These are phyloP conservation scores for Chrysolina oricalcia DNA, from an alignment of 2,888 invertebrate genomes.

Conservation along the genomic window DNA sequence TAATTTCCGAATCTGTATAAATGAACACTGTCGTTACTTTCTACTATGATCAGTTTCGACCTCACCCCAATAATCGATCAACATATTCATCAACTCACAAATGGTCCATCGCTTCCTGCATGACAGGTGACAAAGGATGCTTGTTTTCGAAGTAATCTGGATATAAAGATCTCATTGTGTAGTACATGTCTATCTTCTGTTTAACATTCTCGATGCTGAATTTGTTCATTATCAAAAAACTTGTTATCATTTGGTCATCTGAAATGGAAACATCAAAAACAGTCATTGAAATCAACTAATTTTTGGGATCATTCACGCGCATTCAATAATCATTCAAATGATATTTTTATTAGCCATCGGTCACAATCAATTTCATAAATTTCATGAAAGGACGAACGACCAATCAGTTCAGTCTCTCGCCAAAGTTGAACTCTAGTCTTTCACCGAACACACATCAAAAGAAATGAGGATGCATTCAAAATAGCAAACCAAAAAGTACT, in stretches of 20 bases:
- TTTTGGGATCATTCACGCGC: background rate
- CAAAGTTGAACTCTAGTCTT: too few relatives aligned
- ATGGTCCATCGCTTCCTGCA: constrained; percentile 37
- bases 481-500: too few relatives aligned
- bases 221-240: constrained; percentile 25
- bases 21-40: too few relatives aligned
- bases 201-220: constrained; percentile 38
- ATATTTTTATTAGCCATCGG: too few relatives aligned
- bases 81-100: constrained; percentile 35
- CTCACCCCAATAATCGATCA: background rate
- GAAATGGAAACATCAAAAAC: background rate
- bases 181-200: constrained; percentile 37
- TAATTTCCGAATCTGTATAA: too few relatives aligned
- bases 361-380: too few relatives aligned
- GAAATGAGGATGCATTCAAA: too few relatives aligned
- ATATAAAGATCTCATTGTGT: constrained; percentile 36
- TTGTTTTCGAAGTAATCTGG: constrained; percentile 39
- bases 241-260: constrained; percentile 30
- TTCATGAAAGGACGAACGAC: too few relatives aligned
- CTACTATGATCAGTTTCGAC: background rate
- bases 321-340: background rate
- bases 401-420: too few relatives aligned
- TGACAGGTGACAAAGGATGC: constrained; percentile 8
- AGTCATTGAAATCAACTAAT: background rate
- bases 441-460: too few relatives aligned